A percentile compares a stretch with the other conserved stretches of the same genome.
These are phyloP conservation scores for Hypselothyrea guttata DNA, from an alignment of 2,888 invertebrate genomes.

Conservation along the genomic window DNA sequence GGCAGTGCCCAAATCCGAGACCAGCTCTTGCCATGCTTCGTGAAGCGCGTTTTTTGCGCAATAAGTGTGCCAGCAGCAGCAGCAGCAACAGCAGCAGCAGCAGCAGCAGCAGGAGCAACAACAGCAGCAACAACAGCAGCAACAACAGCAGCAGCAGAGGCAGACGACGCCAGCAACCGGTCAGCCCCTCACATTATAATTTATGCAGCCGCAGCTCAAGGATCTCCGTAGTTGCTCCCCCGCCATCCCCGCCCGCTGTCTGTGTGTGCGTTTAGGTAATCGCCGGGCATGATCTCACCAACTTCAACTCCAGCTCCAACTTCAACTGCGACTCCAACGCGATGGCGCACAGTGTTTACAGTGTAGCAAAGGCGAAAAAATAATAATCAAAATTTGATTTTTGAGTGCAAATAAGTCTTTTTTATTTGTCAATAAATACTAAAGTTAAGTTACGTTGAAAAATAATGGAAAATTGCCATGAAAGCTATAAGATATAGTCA, in stretches of 20 bases:
- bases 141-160: too few species aligned
- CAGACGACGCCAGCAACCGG: conserved; percentile 59
- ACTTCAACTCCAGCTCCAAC: conserved; percentile 42
- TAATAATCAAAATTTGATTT: too few species aligned
- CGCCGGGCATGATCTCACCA: conserved; percentile 69
- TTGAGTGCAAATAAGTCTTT: too few species aligned
- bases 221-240: conserved; percentile 43
- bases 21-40: conserved; percentile 68
- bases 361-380: too few species aligned
- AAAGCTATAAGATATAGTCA: too few species aligned
- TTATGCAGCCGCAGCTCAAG: conserved; percentile 73
- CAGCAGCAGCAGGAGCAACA: conserved; percentile 7
- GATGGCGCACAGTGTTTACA: too few species aligned
- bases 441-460: too few species aligned
- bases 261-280: conserved; percentile 74
- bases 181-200: conserved; percentile 69
- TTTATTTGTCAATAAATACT: too few species aligned
- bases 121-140: too few species aligned
- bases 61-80: conserved; percentile 70
- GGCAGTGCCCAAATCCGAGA: conserved; percentile 36
- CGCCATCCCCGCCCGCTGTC: conserved; percentile 1
- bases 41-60: conserved; percentile 75
- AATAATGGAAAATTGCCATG: too few species aligned
- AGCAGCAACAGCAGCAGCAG: conserved; percentile 15
- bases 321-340: conserved; percentile 38